Base-by-base conservation (phyloP, 2,797 vertebrate genomes). In the Peromyscus melanophrys region DNA sequence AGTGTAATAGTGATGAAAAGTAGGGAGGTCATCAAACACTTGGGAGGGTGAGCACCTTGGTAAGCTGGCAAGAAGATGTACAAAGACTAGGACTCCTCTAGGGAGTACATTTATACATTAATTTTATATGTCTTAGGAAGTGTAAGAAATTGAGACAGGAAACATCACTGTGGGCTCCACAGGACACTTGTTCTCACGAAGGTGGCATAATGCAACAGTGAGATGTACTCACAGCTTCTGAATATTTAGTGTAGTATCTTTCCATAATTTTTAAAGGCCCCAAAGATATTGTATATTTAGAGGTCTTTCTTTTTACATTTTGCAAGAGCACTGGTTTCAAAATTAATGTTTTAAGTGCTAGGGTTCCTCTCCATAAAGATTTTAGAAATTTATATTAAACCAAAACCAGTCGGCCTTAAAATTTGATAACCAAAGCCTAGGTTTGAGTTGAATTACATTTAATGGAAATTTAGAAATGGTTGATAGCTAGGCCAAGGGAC, bases 301-400 rank as follows among this genome's bases (percentile, higher is more conserved):
- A 95, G 52, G 14, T 90, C 13, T 10, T 96, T 89, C 78, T 43
- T 67, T 14, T 87, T 92, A n/a, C 69, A 93, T 49, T 94, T 89
- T 71, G 46, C 2, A 78, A 71, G 57, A 87, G 71, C 25, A 83
- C 80, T 86, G 52, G 87, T 82, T 59, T 49, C 83, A 31, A 92
- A 90, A 93, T 96, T 85, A 27, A 29, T 85, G 37, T 76, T 95
- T 67, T 76, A 97, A 95, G 34, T 71, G 65, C 37, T 86, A 80
- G 19, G 19, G 43, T 82, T 80, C 89, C 5, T 17, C 4, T 5
- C 16, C 29, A 63, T 75, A 95, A 93, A 81, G 21, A 43, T 49
- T 95, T 97, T 96, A 84, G 34, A 87, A 92, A 90, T 90, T 87
- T 84, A 52, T 59, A 49, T 77, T 52, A 67, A 90, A 61, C n/a